phyloP scores from a whole-genome alignment of 2,113 vertebrate genomes.

The Percina caprodes region DNA sequence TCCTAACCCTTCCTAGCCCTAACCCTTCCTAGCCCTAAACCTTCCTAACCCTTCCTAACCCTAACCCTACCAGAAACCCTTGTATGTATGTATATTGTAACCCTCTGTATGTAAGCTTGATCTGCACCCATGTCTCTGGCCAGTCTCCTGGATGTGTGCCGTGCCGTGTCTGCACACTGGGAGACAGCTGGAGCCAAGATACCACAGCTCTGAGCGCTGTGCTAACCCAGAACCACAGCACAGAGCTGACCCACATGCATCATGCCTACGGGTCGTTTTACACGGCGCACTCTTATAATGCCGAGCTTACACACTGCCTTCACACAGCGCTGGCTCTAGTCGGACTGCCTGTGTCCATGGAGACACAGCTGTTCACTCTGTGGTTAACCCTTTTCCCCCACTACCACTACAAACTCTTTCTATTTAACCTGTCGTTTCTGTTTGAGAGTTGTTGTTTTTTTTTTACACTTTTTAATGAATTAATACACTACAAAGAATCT shows the following conservation, averaged over 20 bases:
- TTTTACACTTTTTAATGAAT: too few species aligned
- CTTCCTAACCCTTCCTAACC: too few species aligned
- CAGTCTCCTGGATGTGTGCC: conserved; percentile 1
- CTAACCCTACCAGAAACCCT: too few species aligned
- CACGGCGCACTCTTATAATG: conserved; percentile 8
- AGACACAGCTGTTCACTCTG: conserved; percentile 3
- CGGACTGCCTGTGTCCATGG: background rate
- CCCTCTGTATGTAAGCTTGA: background rate
- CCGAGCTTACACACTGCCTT: background rate
- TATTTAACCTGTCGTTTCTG: too few species aligned
- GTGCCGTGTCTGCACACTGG: background rate
- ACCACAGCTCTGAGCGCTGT: conserved; percentile 26
- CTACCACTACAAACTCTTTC: too few species aligned
- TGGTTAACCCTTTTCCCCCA: too few species aligned
- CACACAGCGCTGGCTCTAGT: background rate
- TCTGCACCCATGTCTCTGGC: background rate
- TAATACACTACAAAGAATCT: too few species aligned
- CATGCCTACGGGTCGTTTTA: conserved; percentile 42
- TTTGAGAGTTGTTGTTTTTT: too few species aligned
- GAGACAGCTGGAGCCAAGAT: conserved; percentile 38
- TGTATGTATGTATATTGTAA: too few species aligned
- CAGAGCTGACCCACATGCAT: conserved; percentile 63
- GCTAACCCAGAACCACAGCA: conserved; percentile 44
- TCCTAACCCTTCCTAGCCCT: too few species aligned
- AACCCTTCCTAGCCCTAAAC: too few species aligned